Conservation (phyloP, 2,113 vertebrate species). For the Neolamprologus fasciatus region DNA sequence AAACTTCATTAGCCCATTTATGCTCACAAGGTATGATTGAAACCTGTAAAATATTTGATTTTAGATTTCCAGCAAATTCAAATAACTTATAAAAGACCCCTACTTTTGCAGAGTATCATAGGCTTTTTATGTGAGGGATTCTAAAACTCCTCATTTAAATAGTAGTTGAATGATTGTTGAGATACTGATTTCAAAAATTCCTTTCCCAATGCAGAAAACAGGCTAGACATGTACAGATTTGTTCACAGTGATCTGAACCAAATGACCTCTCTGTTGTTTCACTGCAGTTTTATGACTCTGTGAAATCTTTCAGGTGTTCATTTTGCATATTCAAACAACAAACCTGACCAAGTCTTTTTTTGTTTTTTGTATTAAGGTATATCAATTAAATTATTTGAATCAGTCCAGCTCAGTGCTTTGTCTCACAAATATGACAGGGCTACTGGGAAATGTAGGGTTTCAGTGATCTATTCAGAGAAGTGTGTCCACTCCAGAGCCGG, state of each 20-base stretch:
- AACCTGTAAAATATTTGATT: not conserved
- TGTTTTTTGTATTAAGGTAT: not conserved
- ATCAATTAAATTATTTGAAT: not conserved
- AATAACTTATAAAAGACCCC: not conserved
- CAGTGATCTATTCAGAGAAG: conserved; percentile 40
- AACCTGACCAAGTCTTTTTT: not conserved
- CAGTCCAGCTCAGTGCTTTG: not conserved
- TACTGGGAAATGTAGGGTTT: conserved; percentile 32
- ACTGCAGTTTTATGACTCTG: not conserved
- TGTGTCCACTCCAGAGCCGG: conserved; percentile 16
- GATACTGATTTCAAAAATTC: not conserved
- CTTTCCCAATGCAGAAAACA: not conserved
- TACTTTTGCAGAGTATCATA: not conserved
- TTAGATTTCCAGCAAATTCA: not conserved
- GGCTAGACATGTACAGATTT: not conserved
- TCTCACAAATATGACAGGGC: conserved; percentile 2
- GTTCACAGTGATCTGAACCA: not conserved
- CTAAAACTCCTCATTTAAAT: not conserved
- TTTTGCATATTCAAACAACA: not conserved
- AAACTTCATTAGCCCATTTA: not conserved
- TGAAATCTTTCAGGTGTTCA: not conserved
- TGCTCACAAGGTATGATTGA: not conserved
- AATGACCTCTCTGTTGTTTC: not conserved
- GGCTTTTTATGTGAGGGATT: not conserved
- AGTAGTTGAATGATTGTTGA: not conserved